Base-by-base conservation (phyloP, 2,888 invertebrate genomes). In the Parnassius smintheus region DNA sequence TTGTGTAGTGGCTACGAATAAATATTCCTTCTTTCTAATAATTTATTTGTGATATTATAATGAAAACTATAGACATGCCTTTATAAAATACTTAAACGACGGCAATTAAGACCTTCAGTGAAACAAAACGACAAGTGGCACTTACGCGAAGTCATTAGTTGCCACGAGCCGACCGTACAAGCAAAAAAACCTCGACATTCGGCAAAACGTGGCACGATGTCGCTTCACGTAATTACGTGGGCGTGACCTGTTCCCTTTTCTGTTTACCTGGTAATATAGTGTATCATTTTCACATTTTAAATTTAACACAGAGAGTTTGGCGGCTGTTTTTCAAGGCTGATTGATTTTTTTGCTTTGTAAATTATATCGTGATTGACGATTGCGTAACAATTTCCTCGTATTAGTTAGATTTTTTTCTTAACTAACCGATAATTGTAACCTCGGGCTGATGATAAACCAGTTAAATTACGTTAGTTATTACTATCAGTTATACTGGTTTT, bases 81-180 rank as follows among this genome's bases (percentile, higher is more conserved):
- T 54, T 42, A n/a, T n/a, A 54, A 35, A 35, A 41, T 13, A 41
- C 12, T 54, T 10, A 54, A 54, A 55, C 18, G 45, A 11, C 18
- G 3, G 10, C 44, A 55, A 55, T 55, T 44, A 55, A 45, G 22
- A 45, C 4, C 18, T 45, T 18, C 3, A 3, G 41, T 42, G 53
- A 25, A 42, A 41, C 53, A 53, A 53, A 45, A 45, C 45, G 13
- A 13, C 35, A 18, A 45, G 45, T 44, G 45, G 55, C 22, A 45
- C 13, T 55, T 55, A 55, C 35, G 45, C 18, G 10, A 11, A 45
- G 45, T 55, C 55, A 55, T 55, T 55, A 55, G 55, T 44, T 53
- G 53, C 55, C 54, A 54, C 42, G 41, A 42, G 13, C n/a, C 13
- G 45, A 44, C 9, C 44, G 13, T n/a, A 46, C 7, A 7, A 11